Evolutionary conservation across 2,888 invertebrate species (phyloP), one percentile per base, ranked within the genome.

Genomic region (Netelia inedita): DNA sequence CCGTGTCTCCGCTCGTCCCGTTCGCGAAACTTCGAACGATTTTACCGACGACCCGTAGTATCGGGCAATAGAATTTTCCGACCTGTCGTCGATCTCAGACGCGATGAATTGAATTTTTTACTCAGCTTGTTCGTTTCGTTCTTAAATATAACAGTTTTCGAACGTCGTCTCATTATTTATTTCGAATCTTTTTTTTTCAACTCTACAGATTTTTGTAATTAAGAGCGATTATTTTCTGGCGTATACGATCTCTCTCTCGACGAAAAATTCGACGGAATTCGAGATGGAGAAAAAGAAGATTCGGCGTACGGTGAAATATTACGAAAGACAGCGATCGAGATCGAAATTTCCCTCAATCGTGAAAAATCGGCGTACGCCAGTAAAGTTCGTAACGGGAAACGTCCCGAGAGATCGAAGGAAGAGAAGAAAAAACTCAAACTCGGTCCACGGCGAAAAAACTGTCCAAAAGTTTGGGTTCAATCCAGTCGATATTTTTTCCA

Each of bases 401-500:
- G 84, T 90, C 89, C 88, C 88, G 28, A 1, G 88, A 83, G 89
- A 85, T n/a, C 8, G 50, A 79, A 82, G 66, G 73, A 82, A 76
- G 82, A 85, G 5, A 28, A 28, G 5, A 28, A 28, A 28, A 28
- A 1, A 28, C 85, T 57, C 83, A 82, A 87, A 74, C 86, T 83
- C 59, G 71, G 74, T 75, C 43, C 80, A 41, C 35, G 57, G 74
- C 73, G 21, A 76, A 86, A 87, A 61, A 86, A 81, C 73, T 85
- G 85, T 53, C 80, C 19, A 19, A 50, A 71, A 43, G 55, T 79
- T 71, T 23, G 63, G 14, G 10, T 28, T 78, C 61, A 53, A 43
- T 16, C 46, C 10, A 14, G 79, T 73, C 89, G 84, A 90, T 89
- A 91, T 84, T 91, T 91, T 86, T 87, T 63, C 90, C 79, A 86